Conservation (phyloP, 1,140 invertebrate species). For the Drosophila erecta region DNA sequence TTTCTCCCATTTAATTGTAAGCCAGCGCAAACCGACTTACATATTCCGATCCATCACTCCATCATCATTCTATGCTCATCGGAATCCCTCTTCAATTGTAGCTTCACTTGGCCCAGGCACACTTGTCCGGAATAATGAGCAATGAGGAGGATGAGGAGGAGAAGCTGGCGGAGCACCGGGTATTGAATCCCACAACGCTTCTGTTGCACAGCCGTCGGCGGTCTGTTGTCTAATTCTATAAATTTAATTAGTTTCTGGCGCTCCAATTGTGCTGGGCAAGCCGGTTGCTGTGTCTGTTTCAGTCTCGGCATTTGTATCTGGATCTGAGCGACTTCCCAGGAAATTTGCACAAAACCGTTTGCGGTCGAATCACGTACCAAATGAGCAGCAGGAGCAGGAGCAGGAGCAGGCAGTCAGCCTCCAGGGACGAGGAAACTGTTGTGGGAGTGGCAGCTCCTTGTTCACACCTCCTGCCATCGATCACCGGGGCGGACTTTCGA, state of each 20-base stretch:
- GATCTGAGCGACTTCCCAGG: constrained; percentile 19
- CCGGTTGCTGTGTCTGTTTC: constrained; percentile 1
- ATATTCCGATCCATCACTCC: constrained; percentile 4
- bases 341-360: constrained; percentile 59
- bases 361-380: constrained; percentile 73
- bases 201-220: constrained; percentile 26
- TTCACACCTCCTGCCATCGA: constrained; percentile 74
- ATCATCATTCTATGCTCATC: background rate
- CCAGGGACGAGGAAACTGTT: constrained; percentile 12
- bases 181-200: constrained; percentile 22
- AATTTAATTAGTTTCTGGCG: constrained; percentile 80
- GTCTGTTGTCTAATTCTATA: constrained; percentile 77
- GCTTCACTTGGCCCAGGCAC: constrained; percentile 15
- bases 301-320: constrained; percentile 1
- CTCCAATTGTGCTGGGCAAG: constrained; percentile 67
- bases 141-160: constrained; percentile 13
- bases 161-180: constrained; percentile 6
- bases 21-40: background rate
- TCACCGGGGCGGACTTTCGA: constrained; percentile 61
- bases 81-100: constrained; percentile 13
- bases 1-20: background rate
- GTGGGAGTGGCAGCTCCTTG: constrained; percentile 65
- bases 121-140: constrained; percentile 41
- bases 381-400: constrained; percentile 42
- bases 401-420: constrained; percentile 6